Conservation (phyloP, 2,888 invertebrate genomes). For the Mamestra brassicae region DNA sequence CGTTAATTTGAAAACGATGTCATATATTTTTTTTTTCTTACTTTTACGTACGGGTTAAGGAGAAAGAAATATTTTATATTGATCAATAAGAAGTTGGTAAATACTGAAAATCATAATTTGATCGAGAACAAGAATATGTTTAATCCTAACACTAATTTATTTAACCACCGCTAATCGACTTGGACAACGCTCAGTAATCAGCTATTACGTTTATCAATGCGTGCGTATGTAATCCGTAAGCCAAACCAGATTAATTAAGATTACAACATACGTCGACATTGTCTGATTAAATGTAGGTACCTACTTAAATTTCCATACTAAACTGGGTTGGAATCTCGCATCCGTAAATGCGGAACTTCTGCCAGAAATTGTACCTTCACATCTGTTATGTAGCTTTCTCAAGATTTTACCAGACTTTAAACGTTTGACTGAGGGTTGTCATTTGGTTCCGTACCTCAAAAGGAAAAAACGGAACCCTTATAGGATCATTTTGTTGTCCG, state of each 20-base stretch:
- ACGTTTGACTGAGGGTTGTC: no score
- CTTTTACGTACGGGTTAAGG: no score
- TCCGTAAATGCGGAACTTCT: neutral
- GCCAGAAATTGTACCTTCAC: neutral
- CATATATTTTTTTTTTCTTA: no score
- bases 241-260: conserved; percentile 65
- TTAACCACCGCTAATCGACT: conserved; percentile 51
- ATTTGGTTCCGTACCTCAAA: no score
- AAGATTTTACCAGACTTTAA: no score
- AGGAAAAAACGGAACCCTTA: no score
- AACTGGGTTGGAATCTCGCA: no score
- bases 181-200: conserved; percentile 50
- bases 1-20: no score
- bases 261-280: conserved; percentile 52
- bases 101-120: neutral
- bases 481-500: no score
- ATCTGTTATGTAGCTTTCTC: no score
- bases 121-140: conserved; percentile 13
- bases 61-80: no score
- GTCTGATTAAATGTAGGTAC: conserved; percentile 32
- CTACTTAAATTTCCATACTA: neutral
- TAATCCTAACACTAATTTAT: conserved; percentile 32
- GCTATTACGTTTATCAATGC: conserved; percentile 54
- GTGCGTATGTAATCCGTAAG: conserved; percentile 53
- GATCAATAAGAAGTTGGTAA: no score